Evolutionary conservation across 2,797 vertebrate species (phyloP).

Genomic region (Neostethus bicornis): DNA sequence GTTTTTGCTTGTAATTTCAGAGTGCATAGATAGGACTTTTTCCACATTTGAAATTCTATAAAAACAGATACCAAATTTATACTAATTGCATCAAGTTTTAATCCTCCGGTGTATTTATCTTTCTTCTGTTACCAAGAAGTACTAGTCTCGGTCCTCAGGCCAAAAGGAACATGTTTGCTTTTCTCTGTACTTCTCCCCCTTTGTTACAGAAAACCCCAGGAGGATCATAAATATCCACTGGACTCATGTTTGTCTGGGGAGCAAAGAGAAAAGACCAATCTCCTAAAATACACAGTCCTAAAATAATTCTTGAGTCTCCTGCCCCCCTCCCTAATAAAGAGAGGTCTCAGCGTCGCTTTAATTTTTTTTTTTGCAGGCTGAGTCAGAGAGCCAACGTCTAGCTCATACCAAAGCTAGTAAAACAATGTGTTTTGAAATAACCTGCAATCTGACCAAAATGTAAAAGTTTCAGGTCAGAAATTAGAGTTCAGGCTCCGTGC

Average conservation of each 20-base stretch:
- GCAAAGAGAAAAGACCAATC: slow-evolving; percentile 72
- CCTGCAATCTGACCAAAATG: slow-evolving; percentile 37
- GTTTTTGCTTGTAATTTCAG: background rate
- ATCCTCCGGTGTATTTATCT: background rate
- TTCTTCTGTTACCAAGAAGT: slow-evolving; percentile 50
- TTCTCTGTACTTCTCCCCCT: slow-evolving; percentile 73
- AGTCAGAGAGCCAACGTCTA: slow-evolving; percentile 67
- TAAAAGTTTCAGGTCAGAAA: slow-evolving; percentile 50
- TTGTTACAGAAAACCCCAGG: slow-evolving; percentile 79
- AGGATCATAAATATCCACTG: slow-evolving; percentile 80
- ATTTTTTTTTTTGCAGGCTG: slow-evolving; percentile 72
- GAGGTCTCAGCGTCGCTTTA: slow-evolving; percentile 57
- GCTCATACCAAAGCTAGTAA: slow-evolving; percentile 57
- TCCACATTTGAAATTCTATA: background rate
- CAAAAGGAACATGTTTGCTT: slow-evolving; percentile 83
- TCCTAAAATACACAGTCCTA: slow-evolving; percentile 82
- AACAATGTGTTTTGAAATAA: slow-evolving; percentile 29
- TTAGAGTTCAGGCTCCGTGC: slow-evolving; percentile 52
- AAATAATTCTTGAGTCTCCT: slow-evolving; percentile 74
- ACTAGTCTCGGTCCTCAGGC: slow-evolving; percentile 55
- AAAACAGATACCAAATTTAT: slow-evolving; percentile 4
- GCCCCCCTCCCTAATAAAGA: slow-evolving; percentile 46
- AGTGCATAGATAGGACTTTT: background rate
- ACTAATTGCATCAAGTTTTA: background rate
- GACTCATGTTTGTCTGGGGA: slow-evolving; percentile 79